These are phyloP conservation scores for Resseliella maxima DNA, from an alignment of 2,888 invertebrate genomes.

Conservation along the genomic window DNA sequence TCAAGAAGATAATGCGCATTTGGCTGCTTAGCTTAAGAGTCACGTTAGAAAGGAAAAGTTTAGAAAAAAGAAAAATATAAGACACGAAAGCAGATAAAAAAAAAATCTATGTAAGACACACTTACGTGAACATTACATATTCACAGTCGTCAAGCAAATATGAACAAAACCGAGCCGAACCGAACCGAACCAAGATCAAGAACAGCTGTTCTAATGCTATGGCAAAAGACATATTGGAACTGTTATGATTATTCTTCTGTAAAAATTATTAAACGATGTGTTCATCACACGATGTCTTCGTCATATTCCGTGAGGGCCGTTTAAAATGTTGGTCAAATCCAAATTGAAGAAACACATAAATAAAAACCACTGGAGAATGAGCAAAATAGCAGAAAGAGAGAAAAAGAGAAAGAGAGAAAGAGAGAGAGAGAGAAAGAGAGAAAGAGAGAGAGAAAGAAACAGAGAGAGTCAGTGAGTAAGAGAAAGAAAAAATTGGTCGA, in stretches of 20 bases:
- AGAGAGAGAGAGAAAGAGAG: too few relatives aligned
- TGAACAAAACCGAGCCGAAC: neutral
- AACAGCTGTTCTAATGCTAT: conserved; percentile 26
- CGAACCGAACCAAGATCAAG: neutral
- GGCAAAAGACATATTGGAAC: neutral
- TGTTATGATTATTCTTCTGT: conserved; percentile 38
- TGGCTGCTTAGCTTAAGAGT: neutral
- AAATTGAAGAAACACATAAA: neutral
- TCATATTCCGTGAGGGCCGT: conserved; percentile 20
- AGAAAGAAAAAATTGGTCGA: neutral
- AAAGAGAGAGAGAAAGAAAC: neutral
- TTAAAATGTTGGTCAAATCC: conserved; percentile 1
- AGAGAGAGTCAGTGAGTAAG: too few relatives aligned
- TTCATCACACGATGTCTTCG: neutral
- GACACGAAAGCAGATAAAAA: neutral
- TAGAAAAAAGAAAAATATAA: neutral
- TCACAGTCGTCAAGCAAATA: neutral
- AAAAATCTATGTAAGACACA: neutral
- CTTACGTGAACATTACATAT: neutral
- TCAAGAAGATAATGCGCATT: conserved; percentile 12
- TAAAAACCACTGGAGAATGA: neutral
- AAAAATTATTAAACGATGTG: conserved; percentile 38
- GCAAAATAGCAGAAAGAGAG: neutral
- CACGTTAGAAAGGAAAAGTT: neutral
- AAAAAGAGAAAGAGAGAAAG: neutral